phyloP scores from a whole-genome alignment of 2,113 vertebrate genomes.

The Cacatua alba region DNA sequence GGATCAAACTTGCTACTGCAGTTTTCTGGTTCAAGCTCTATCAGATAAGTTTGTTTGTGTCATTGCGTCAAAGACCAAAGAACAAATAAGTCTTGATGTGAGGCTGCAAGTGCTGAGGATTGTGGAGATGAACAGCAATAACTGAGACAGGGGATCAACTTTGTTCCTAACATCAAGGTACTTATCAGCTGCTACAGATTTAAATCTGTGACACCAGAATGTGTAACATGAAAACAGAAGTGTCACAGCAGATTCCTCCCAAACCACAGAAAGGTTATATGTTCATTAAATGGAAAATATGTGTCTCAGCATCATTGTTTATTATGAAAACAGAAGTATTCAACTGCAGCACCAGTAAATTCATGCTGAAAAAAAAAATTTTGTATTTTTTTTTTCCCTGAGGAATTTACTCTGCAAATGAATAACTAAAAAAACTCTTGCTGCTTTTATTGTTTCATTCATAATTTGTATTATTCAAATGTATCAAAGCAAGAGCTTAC shows the following conservation, averaged over 20 bases:
- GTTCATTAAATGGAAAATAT: neutral
- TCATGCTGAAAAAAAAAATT: neutral
- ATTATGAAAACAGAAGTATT: neutral
- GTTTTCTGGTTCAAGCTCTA: neutral
- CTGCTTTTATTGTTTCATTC: neutral
- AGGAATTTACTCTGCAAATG: neutral
- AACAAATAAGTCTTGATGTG: neutral
- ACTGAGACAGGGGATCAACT: neutral
- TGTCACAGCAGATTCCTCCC: neutral
- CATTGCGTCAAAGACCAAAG: neutral
- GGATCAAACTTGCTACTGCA: neutral
- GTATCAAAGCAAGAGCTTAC: neutral
- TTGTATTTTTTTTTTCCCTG: neutral
- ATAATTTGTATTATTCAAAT: neutral
- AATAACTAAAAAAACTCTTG: neutral
- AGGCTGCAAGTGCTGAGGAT: neutral
- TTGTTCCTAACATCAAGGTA: neutral
- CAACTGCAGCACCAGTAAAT: neutral
- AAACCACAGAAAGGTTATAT: neutral
- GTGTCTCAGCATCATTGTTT: neutral
- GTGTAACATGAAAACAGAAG: neutral
- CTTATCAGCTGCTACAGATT: neutral
- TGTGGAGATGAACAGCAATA: neutral
- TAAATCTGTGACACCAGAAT: neutral
- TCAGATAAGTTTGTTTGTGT: neutral